A percentile compares a stretch with the other conserved stretches of the same genome.
Evolutionary conservation across 2,797 vertebrate genomes (phyloP).

Genomic region (Gouania willdenowi): DNA sequence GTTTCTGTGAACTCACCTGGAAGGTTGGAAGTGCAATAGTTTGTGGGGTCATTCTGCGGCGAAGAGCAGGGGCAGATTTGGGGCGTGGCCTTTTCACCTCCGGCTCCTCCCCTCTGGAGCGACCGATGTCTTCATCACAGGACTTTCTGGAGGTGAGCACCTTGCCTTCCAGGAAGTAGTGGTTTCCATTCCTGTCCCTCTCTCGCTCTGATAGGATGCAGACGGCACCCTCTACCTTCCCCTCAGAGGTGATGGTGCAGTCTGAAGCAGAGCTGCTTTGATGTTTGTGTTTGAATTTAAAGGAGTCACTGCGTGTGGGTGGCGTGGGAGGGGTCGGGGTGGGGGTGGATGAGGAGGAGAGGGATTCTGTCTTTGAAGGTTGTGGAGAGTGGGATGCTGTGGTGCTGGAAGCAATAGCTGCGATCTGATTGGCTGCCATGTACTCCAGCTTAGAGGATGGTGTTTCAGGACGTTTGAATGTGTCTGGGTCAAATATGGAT

Average conservation of each 20-base stretch:
- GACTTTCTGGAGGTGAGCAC: conserved; percentile 87
- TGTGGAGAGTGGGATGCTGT: conserved; percentile 80
- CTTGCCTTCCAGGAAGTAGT: conserved; percentile 85
- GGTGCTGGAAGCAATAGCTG: conserved; percentile 58
- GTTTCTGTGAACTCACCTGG: conserved; percentile 55
- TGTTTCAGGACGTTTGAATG: conserved; percentile 90
- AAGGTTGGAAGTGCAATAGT: conserved; percentile 79
- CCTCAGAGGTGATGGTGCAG: conserved; percentile 87
- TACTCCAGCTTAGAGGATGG: conserved; percentile 87
- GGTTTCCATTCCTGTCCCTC: conserved; percentile 72
- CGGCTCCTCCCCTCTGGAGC: conserved; percentile 84
- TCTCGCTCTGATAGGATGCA: conserved; percentile 61
- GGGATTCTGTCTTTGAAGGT: conserved; percentile 80
- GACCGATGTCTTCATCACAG: conserved; percentile 90
- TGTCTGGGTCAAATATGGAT: conserved; percentile 91
- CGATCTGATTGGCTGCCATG: conserved; percentile 77
- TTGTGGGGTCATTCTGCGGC: conserved; percentile 89
- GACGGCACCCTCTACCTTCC: conserved; percentile 68
- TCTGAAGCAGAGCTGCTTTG: conserved; percentile 93
- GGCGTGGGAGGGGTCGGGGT: conserved; percentile 90
- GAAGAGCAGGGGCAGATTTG: conserved; percentile 91
- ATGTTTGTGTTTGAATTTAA: conserved; percentile 94
- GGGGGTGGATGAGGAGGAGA: conserved; percentile 86
- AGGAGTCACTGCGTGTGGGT: conserved; percentile 91
- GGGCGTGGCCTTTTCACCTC: conserved; percentile 92